phyloP scores from a whole-genome alignment of 2,888 invertebrate species.

The Yponomeuta plumbellus region DNA sequence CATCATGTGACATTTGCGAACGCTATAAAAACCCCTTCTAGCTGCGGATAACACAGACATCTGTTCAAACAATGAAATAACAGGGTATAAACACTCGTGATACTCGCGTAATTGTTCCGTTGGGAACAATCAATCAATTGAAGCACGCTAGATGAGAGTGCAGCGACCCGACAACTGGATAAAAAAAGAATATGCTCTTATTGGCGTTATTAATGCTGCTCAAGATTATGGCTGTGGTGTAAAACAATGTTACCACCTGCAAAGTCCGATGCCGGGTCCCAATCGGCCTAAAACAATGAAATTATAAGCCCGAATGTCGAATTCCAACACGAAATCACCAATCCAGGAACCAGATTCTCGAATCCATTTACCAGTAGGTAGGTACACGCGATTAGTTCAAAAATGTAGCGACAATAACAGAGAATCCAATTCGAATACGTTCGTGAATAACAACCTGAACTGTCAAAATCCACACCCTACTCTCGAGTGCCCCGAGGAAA shows the following conservation, averaged over 20 bases:
- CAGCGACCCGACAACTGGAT: slow-evolving; percentile 8
- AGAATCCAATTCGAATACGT: neutral
- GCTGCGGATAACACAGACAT: slow-evolving; percentile 10
- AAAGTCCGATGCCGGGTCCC: neutral
- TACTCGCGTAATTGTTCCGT: slow-evolving; percentile 20
- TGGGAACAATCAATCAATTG: slow-evolving; percentile 24
- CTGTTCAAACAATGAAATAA: slow-evolving; percentile 18
- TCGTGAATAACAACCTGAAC: neutral
- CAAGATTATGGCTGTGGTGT: neutral
- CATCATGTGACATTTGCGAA: slow-evolving; percentile 8
- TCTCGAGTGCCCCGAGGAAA: neutral
- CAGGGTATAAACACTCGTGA: slow-evolving; percentile 9
- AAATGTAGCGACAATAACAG: neutral
- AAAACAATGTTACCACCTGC: slow-evolving; percentile 13
- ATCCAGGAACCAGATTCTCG: slow-evolving; percentile 2
- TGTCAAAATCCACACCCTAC: neutral
- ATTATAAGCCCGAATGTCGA: slow-evolving; percentile 8
- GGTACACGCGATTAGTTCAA: neutral
- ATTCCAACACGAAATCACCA: slow-evolving; percentile 16
- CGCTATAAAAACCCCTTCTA: neutral
- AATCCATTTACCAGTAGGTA: neutral
- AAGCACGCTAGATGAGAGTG: slow-evolving; percentile 19
- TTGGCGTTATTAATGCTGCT: neutral
- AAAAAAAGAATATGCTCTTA: neutral
- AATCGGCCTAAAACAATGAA: slow-evolving; percentile 10